Evolutionary conservation across 2,888 invertebrate genomes (phyloP), one percentile per base, ranked within the genome.

Genomic region (Dryococelus australis): DNA sequence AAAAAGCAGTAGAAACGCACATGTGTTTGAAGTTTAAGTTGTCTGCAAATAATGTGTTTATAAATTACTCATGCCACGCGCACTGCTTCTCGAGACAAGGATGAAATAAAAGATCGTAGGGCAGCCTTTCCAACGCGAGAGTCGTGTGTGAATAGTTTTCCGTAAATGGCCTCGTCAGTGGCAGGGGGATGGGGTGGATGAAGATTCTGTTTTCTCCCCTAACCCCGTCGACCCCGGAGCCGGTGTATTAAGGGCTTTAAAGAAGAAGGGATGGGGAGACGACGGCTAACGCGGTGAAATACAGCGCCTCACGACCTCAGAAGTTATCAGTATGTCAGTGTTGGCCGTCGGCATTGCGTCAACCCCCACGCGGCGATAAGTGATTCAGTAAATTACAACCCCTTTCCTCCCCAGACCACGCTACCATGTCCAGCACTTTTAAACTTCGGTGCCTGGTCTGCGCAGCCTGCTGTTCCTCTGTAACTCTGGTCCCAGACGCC

Each of bases 301-400:
- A 65, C 65, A 65, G 65, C 65, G 65, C 16, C n/a, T 65, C 24
- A 24, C 65, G 65, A 65, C 65, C 65, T 65, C 12, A 8, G 65
- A 65, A 65, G 65, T 65, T 65, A 65, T 65, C 65, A 24, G 65
- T n/a, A 20, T n/a, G 65, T 65, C 65, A 9, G 65, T 65, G 65
- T 65, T 65, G 8, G 24, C 65, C 20, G 65, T 65, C 65, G 65
- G 24, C 65, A 8, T 8, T 65, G 65, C 65, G n/a, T 65, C 65
- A 65, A 10, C 65, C 24, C 20, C 24, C 13, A 24, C 20, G 65
- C 65, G 65, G 65, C 65, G 65, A 65, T 65, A 65, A 65, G 65
- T 65, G 65, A 65, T 65, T 65, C 65, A 65, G 65, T 65, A 65
- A 65, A 65, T 65, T 65, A 65, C 65, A 65, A 16, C 65, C 65